Evolutionary conservation across 2,888 invertebrate genomes (phyloP).

Genomic region (Metellina segmentata): DNA sequence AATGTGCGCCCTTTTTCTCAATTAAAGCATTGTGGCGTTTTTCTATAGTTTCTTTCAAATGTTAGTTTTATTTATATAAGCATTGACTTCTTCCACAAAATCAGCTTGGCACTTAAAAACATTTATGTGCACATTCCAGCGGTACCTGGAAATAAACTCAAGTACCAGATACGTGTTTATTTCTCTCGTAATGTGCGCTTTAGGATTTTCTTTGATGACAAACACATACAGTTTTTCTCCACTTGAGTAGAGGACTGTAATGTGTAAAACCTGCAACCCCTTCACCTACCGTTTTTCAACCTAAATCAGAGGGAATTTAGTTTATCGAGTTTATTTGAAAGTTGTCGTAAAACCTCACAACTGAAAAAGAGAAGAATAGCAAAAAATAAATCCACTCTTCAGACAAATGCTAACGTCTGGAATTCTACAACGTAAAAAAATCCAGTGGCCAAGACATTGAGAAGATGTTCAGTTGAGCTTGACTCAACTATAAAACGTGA

Average conservation of each 20-base stretch:
- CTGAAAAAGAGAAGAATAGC: background rate
- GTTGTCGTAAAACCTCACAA: conserved; percentile 17
- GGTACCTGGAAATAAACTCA: background rate
- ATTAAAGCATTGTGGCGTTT: no score
- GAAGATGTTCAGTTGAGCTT: background rate
- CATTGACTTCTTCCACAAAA: no score
- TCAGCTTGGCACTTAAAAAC: no score
- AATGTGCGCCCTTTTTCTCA: no score
- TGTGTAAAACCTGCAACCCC: no score
- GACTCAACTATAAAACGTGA: conserved; percentile 3
- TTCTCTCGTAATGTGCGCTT: background rate
- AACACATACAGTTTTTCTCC: background rate
- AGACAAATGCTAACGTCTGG: conserved; percentile 5
- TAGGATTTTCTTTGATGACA: background rate
- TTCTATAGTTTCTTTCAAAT: no score
- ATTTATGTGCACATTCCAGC: background rate
- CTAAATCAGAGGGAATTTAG: conserved; percentile 12
- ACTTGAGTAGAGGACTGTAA: no score
- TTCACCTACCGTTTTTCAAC: background rate
- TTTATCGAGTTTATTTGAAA: conserved; percentile 29
- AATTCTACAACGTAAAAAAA: conserved; percentile 5
- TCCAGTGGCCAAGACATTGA: background rate
- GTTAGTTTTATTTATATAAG: no score
- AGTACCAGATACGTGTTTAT: background rate
- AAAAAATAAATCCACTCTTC: background rate